Base-by-base conservation (phyloP, 2,797 vertebrate genomes). In the Triplophysa yarkandensis region DNA sequence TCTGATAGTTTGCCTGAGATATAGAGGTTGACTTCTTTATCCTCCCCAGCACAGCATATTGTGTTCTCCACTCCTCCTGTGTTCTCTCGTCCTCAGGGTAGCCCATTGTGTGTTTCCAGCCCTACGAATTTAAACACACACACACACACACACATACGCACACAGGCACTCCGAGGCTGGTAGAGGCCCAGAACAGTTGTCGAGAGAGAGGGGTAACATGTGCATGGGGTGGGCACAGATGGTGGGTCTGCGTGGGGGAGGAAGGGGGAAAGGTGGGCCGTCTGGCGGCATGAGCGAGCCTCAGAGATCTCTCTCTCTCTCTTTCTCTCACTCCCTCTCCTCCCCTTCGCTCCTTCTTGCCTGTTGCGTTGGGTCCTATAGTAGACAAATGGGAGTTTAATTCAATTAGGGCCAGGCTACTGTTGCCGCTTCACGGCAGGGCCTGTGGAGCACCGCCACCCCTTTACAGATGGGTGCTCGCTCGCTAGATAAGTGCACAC, bases 371-470 rank as follows among this genome's bases (percentile, higher is more conserved):
- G 86, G 90, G 91, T 92, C 92, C 68, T 76, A 64, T 92, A 92
- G 88, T 92, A 94, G 94, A 95, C 94, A 94, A 95, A 95, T 94
- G 93, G 91, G 92, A 93, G 90, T 94, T 95, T 95, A 96, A 95
- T 95, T 96, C 92, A 96, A 94, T 95, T 95, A 95, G 90, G 93
- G 90, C 88, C 92, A 89, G 89, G 92, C 92, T 93, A 93, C 92
- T 94, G 93, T 86, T 91, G 88, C 91, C 88, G 91, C 91, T 92
- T 94, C 93, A 91, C 91, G 91, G 93, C 91, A 91, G 93, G 93
- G 92, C 91, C 92, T 91, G 92, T 91, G 92, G 89, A 93, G 93
- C 91, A 92, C 92, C 90, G 91, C 87, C 81, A 74, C 88, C 88
- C 85, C 88, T 69, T 70, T 41, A 67, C 62, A 68, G 61, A 70